Evolutionary conservation across 2,797 vertebrate genomes (phyloP).

Genomic region (Microtus obscurus): DNA sequence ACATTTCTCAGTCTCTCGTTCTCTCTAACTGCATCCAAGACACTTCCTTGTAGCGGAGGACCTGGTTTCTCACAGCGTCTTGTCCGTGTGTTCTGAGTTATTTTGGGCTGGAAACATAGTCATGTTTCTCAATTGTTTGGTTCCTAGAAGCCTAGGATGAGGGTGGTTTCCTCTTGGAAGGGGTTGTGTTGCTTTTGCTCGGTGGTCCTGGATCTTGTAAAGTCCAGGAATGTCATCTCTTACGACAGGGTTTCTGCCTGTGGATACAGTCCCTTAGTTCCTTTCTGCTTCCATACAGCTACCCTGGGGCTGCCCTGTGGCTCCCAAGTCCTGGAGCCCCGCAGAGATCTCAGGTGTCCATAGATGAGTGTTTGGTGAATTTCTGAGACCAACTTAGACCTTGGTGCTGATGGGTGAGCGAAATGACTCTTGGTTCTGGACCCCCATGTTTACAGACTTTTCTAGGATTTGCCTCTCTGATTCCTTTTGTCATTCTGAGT

Average conservation of each 20-base stretch:
- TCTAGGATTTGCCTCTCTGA: background rate
- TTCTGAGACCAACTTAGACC: background rate
- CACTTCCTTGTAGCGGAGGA: background rate
- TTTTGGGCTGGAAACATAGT: background rate
- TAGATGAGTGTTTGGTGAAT: background rate
- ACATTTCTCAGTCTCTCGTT: background rate
- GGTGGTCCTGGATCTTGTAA: background rate
- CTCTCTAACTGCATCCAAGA: fast-evolving
- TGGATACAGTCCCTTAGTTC: background rate
- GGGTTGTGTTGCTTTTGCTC: background rate
- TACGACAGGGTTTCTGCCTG: background rate
- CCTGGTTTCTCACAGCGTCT: background rate
- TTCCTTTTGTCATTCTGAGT: background rate
- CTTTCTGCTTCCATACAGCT: background rate
- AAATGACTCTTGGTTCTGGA: background rate
- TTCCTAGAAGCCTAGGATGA: background rate
- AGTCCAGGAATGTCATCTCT: background rate
- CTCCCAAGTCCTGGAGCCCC: background rate
- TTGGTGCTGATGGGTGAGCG: background rate
- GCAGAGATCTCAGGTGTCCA: background rate
- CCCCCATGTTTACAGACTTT: background rate
- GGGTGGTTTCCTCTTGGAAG: background rate
- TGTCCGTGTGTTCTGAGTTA: background rate
- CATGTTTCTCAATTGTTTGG: background rate
- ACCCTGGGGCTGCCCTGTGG: background rate